Conservation (phyloP, 1,140 invertebrate species). For the Cryptotermes secundus region DNA sequence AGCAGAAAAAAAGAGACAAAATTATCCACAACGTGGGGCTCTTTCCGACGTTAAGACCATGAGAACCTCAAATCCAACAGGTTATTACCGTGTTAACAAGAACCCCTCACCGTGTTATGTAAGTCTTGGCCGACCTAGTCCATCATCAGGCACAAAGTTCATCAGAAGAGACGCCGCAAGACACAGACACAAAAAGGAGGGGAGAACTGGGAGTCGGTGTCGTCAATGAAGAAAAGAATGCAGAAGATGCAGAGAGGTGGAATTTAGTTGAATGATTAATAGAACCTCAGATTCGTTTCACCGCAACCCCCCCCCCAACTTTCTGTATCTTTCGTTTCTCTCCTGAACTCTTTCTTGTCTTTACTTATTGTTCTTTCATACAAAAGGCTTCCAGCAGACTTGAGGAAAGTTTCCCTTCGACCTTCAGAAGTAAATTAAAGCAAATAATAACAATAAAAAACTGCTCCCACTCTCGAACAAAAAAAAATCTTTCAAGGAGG, state of each 20-base stretch:
- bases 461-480: background rate
- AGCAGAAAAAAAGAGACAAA: too few species aligned
- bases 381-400: background rate
- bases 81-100: too few species aligned
- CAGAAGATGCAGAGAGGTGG: background rate
- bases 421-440: background rate
- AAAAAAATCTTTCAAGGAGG: background rate
- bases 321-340: background rate
- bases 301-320: background rate
- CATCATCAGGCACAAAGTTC: too few species aligned
- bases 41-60: too few species aligned
- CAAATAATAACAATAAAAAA: background rate
- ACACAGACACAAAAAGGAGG: too few species aligned
- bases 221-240: too few species aligned
- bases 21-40: too few species aligned
- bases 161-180: too few species aligned
- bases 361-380: conserved; percentile 7
- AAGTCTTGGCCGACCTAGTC: too few species aligned
- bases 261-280: background rate
- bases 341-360: background rate
- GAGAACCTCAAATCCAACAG: too few species aligned
- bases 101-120: too few species aligned
- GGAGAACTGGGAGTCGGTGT: too few species aligned
- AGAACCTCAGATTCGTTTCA: background rate
- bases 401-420: background rate